phyloP scores from a whole-genome alignment of 2,797 vertebrate species.

The Bovichtus variegatus region DNA sequence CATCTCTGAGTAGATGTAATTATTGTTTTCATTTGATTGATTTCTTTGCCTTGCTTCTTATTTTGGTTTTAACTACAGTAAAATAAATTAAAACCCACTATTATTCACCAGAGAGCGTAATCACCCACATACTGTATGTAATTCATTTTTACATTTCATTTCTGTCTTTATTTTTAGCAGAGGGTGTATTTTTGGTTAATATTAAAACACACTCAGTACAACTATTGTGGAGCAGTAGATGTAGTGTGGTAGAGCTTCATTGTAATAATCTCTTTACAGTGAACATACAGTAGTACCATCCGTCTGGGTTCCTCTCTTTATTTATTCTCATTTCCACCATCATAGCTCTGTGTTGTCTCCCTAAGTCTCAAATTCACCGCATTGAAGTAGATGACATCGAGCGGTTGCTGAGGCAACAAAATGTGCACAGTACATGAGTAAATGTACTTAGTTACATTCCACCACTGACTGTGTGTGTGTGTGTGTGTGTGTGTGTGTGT shows the following conservation, averaged over 20 bases:
- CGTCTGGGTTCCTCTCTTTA: not conserved
- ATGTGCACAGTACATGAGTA: no score
- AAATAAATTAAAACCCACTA: constrained; percentile 14
- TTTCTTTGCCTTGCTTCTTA: not conserved
- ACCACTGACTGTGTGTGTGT: no score
- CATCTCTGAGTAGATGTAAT: constrained; percentile 11
- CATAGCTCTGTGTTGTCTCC: constrained; percentile 22
- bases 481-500: not conserved
- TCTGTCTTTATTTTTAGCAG: not conserved
- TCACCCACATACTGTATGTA: not conserved
- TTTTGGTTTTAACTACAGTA: constrained; percentile 3
- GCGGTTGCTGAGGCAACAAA: constrained; percentile 77
- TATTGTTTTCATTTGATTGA: constrained; percentile 28
- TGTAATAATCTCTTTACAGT: constrained; percentile 18
- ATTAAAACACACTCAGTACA: not conserved
- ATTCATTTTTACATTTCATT: constrained; percentile 23
- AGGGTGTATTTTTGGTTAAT: not conserved
- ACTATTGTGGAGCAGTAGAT: not conserved
- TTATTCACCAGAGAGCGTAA: constrained; percentile 10
- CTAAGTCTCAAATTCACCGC: constrained; percentile 44
- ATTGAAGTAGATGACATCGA: constrained; percentile 59
- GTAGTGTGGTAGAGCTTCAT: not conserved
- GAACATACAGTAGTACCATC: not conserved
- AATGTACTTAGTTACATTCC: no score
- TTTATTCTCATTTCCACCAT: constrained; percentile 36